phyloP scores from a whole-genome alignment of 2,888 invertebrate species.

The Furcula furcula region DNA sequence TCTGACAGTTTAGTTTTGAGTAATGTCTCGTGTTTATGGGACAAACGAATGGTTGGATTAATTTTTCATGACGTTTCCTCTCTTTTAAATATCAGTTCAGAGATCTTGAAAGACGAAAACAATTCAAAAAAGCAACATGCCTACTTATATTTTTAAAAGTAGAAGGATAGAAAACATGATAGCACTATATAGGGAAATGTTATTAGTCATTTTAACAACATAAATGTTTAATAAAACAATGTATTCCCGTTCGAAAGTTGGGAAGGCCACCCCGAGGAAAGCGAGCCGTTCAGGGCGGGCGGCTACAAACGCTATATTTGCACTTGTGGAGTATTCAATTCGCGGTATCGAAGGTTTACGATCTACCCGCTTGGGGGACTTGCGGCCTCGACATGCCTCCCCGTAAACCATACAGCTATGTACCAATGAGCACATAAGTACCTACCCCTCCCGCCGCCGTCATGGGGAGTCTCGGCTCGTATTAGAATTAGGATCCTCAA shows the following conservation, averaged over 20 bases:
- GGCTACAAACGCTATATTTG: slow-evolving; percentile 60
- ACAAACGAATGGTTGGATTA: slow-evolving; percentile 46
- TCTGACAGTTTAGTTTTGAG: slow-evolving; percentile 36
- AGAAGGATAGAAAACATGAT: no score
- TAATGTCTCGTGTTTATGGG: slow-evolving; percentile 36
- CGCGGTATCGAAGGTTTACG: slow-evolving; percentile 78
- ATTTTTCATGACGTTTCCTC: slow-evolving; percentile 54
- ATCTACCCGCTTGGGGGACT: slow-evolving; percentile 77
- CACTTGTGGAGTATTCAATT: slow-evolving; percentile 70
- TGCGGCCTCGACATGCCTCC: slow-evolving; percentile 71
- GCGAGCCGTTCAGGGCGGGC: slow-evolving; percentile 32
- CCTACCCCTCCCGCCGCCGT: slow-evolving; percentile 47
- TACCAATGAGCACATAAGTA: slow-evolving; percentile 65
- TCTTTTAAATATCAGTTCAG: no score
- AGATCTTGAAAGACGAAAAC: no score
- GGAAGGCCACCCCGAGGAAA: slow-evolving; percentile 17
- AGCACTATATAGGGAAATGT: no score
- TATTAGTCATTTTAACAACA: no score
- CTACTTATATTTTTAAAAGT: no score
- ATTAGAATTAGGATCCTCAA: slow-evolving; percentile 73
- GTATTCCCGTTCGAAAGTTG: no score
- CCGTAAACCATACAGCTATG: slow-evolving; percentile 49
- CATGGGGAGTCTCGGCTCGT: slow-evolving; percentile 51
- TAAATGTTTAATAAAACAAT: no score
- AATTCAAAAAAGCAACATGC: no score